These are phyloP conservation scores for Peromyscus attwateri DNA, from an alignment of 2,797 vertebrate species.

Conservation along the genomic window DNA sequence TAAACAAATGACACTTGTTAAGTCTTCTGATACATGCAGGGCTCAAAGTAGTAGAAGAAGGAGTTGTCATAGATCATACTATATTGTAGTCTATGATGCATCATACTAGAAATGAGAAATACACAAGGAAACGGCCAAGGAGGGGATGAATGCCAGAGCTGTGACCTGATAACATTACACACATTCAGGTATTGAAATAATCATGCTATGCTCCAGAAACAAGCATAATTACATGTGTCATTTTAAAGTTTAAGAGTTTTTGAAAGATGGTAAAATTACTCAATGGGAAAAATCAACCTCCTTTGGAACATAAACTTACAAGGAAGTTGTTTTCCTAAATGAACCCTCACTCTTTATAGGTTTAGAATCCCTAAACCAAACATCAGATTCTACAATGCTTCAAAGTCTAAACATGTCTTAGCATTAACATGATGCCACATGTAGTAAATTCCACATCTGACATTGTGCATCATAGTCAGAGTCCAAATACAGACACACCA, in stretches of 20 bases:
- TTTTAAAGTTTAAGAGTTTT: neutral
- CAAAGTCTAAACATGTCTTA: neutral
- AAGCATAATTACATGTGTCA: neutral
- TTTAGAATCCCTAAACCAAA: neutral
- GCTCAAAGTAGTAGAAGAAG: neutral
- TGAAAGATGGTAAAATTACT: neutral
- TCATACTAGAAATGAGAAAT: conserved; percentile 27
- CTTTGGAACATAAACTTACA: conserved; percentile 31
- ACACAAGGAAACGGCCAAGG: neutral
- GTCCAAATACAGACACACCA: neutral
- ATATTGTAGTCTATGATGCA: neutral
- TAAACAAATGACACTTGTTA: neutral
- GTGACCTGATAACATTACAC: neutral
- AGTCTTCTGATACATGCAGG: neutral
- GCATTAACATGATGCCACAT: neutral
- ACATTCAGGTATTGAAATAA: neutral
- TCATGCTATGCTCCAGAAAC: neutral
- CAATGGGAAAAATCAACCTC: neutral
- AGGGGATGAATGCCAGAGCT: neutral
- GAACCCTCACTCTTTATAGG: neutral
- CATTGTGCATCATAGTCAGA: neutral
- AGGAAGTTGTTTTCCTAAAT: conserved; percentile 45
- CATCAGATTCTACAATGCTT: neutral
- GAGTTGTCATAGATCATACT: conserved; percentile 16
- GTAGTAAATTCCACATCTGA: neutral